Percentiles rank a stretch among this genome's conserved stretches.
These are phyloP conservation scores for Triops longicaudatus DNA, from an alignment of 1,140 invertebrate genomes.

Conservation along the genomic window DNA sequence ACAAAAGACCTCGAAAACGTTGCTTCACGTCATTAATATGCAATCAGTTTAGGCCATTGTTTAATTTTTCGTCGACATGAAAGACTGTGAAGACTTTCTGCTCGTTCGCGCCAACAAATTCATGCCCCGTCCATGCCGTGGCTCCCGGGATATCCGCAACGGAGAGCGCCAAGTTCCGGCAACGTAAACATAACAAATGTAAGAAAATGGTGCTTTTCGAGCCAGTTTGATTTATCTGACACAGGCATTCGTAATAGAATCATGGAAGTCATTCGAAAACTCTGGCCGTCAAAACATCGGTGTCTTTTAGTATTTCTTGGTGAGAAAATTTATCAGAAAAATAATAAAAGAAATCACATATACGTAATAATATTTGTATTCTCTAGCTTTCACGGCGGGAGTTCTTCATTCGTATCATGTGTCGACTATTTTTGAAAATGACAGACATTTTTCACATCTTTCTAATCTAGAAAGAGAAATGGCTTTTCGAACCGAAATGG, in stretches of 20 bases:
- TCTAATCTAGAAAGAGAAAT: slow-evolving; percentile 72
- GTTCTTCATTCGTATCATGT: slow-evolving; percentile 54
- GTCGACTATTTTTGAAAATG: slow-evolving; percentile 66
- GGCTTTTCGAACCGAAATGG: slow-evolving; percentile 72
- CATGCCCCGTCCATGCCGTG: too few species aligned
- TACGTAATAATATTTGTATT: background rate
- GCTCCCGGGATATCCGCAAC: background rate
- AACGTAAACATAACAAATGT: background rate
- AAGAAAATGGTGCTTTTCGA: background rate
- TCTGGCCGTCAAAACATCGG: background rate
- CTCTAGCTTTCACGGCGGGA: slow-evolving; percentile 37
- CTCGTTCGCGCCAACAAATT: too few species aligned
- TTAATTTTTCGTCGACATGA: too few species aligned
- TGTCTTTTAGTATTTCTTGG: background rate
- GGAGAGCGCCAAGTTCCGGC: background rate
- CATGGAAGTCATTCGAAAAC: background rate
- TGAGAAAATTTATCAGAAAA: background rate
- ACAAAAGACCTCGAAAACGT: too few species aligned
- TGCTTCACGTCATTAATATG: too few species aligned
- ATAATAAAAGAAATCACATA: background rate
- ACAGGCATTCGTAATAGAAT: background rate
- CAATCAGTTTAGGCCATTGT: too few species aligned
- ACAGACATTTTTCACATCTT: slow-evolving; percentile 70
- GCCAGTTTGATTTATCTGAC: background rate
- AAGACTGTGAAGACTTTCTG: too few species aligned